These are phyloP conservation scores for Murina feae DNA, from an alignment of 2,113 vertebrate genomes.

Conservation along the genomic window DNA sequence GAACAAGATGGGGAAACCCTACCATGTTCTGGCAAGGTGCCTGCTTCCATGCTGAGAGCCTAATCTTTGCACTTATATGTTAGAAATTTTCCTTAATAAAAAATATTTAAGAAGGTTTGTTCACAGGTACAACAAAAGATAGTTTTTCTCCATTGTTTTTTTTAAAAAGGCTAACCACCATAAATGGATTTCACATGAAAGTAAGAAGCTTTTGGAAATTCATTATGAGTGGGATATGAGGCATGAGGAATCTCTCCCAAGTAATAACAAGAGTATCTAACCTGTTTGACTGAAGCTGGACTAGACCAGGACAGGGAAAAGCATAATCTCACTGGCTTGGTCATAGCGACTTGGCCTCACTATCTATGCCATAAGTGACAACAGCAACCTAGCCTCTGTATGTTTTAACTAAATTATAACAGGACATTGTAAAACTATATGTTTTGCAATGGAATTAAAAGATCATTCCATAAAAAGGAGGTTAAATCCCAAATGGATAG, in stretches of 20 bases:
- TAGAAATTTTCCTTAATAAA: not conserved
- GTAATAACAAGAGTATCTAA: not conserved
- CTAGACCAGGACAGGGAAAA: not conserved
- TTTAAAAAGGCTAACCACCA: not conserved
- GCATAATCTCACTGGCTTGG: not conserved
- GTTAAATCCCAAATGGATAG: not conserved
- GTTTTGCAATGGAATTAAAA: constrained; percentile 30
- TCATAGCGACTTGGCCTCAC: not conserved
- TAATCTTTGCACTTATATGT: not conserved
- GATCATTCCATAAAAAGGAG: not conserved
- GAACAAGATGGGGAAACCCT: not conserved
- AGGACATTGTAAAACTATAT: not conserved
- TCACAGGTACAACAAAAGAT: not conserved
- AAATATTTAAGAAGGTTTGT: not conserved
- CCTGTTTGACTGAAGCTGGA: not conserved
- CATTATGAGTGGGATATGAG: not conserved
- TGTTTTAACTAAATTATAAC: not conserved
- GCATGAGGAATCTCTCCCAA: not conserved
- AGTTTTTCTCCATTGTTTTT: not conserved
- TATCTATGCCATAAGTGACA: not conserved
- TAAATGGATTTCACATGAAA: not conserved
- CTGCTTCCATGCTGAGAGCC: not conserved
- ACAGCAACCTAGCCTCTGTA: not conserved
- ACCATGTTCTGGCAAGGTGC: not conserved
- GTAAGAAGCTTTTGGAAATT: not conserved